Percentiles rank a stretch among this genome's conserved stretches.
These are phyloP conservation scores for Zaprionus camerounensis DNA, from an alignment of 1,140 invertebrate species.

Conservation along the genomic window DNA sequence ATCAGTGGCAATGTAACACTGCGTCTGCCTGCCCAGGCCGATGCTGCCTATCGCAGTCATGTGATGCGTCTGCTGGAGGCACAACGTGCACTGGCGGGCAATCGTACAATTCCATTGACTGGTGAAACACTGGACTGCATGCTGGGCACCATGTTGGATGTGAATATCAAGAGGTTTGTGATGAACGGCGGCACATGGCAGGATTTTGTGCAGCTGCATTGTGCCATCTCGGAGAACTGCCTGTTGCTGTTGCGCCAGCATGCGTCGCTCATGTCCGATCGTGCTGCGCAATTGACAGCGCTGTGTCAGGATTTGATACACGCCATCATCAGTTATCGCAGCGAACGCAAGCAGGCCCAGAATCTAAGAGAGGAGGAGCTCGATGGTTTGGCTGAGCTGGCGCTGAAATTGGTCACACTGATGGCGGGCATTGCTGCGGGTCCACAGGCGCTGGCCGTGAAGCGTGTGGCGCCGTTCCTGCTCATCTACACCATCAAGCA, in stretches of 20 bases:
- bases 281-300: constrained; percentile 68
- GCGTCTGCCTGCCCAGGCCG: constrained; percentile 47
- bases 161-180: constrained; percentile 70
- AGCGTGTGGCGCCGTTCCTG: constrained; percentile 79
- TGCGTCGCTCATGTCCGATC: constrained; percentile 64
- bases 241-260: constrained; percentile 66
- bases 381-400: constrained; percentile 69
- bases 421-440: constrained; percentile 60
- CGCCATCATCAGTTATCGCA: constrained; percentile 74
- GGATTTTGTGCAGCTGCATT: constrained; percentile 61
- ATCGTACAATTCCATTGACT: constrained; percentile 70
- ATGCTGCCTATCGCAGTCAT: constrained; percentile 29
- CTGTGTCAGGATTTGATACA: constrained; percentile 77
- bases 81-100: constrained; percentile 62
- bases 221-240: constrained; percentile 55
- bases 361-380: constrained; percentile 63
- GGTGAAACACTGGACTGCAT: constrained; percentile 72
- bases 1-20: constrained; percentile 52
- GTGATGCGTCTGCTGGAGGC: constrained; percentile 55
- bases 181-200: constrained; percentile 46
- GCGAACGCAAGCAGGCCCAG: constrained; percentile 67
- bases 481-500: constrained; percentile 76
- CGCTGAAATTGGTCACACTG: constrained; percentile 69
- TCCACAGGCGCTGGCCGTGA: constrained; percentile 64
- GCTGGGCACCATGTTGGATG: constrained; percentile 62